Evolutionary conservation across 2,797 vertebrate species (phyloP), one percentile per base, ranked within the genome.

Genomic region (Melanotaenia boesemani): DNA sequence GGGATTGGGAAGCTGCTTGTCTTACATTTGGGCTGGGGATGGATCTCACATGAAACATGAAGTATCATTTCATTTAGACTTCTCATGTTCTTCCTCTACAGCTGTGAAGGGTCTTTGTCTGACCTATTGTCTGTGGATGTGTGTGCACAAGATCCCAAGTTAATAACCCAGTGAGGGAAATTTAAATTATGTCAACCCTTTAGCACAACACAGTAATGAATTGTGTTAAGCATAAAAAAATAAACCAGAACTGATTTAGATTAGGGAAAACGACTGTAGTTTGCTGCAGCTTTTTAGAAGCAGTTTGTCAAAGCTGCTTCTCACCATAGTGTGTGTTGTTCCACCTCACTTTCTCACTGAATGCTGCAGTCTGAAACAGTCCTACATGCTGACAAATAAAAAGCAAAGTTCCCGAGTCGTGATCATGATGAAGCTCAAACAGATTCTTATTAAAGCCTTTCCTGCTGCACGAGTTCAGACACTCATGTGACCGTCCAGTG

Each of bases 401-500:
- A 30, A 65, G 70, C 84, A 79, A 74, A 77, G 52, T 26, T 24
- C 52, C 52, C 12, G 9, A 55, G 65, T 67, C 55, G 34, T n/a
- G 52, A 50, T 22, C 39, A 5, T 30, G 46, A 50, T 22, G 26
- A 30, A 59, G 12, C 61, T 34, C 2, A 28, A 52, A 36, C 0
- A 9, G 20, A 22, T 28, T 44, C 24, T 52, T 55, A 36, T 67
- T 52, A 2, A 56, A 41, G 36, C 52, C 56, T 63, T 5, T 60
- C 2, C 8, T 57, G 22, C 36, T 28, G 46, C 50, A 63, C 1
- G 54, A 66, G 46, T 76, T 63, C 60, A 44, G 59, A 22, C 68
- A 30, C 56, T 61, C 22, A 48, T 62, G 77, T 84, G 71, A 75
- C 72, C 16, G 24, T 59, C 72, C 16, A 32, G 57, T 64, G 72